Conservation (phyloP, 2,113 vertebrate species). For the Cynopterus brachyotis region DNA sequence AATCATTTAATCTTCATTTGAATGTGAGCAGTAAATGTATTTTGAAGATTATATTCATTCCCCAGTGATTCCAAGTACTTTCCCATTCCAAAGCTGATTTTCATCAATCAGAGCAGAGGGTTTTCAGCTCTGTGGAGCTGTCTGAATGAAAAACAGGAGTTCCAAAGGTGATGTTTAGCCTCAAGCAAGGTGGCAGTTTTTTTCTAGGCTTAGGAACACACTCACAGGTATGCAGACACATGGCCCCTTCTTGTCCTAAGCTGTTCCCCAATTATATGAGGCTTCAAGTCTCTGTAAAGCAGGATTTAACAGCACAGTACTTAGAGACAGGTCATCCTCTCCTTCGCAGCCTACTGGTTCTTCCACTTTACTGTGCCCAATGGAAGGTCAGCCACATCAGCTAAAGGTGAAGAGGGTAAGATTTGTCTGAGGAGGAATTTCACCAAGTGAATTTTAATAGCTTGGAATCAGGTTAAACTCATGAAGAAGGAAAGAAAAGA, state of each 20-base stretch:
- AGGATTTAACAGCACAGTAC: neutral
- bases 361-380: slow-evolving; percentile 23
- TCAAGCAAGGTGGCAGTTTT: neutral
- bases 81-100: slow-evolving; percentile 78
- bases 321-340: neutral
- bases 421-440: slow-evolving; percentile 40
- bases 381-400: neutral
- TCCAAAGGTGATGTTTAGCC: neutral
- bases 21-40: slow-evolving; percentile 81
- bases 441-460: slow-evolving; percentile 61
- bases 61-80: slow-evolving; percentile 76
- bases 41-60: slow-evolving; percentile 79
- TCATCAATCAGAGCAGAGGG: slow-evolving; percentile 74
- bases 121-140: slow-evolving; percentile 45
- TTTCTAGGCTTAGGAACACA: neutral
- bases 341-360: neutral
- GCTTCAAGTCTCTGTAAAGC: neutral
- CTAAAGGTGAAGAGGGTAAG: slow-evolving; percentile 16
- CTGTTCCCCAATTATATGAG: neutral
- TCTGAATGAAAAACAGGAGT: slow-evolving; percentile 25
- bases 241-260: neutral
- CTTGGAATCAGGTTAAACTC: slow-evolving; percentile 53
- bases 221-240: neutral
- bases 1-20: slow-evolving; percentile 84
- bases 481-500: neutral